Percentiles rank a stretch among this genome's conserved stretches.
Conservation (phyloP, 2,113 vertebrate species). For the Entelurus aequoreus region DNA sequence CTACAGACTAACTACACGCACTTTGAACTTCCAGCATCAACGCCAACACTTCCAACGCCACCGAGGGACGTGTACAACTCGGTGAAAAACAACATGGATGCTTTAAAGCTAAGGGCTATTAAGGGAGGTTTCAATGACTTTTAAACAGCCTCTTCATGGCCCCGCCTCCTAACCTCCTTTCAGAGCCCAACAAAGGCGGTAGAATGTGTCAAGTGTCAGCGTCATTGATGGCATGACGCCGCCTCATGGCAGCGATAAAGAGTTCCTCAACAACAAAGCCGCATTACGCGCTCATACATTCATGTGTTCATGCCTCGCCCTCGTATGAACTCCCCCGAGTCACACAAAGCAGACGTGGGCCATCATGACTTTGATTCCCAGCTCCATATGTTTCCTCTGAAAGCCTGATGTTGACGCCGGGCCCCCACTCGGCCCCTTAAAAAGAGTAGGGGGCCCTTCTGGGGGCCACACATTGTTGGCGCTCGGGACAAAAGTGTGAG, state of each 20-base stretch:
- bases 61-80: too few species aligned
- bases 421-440: conserved; percentile 60
- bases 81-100: too few species aligned
- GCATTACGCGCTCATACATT: conserved; percentile 89
- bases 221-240: conserved; percentile 76
- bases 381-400: conserved; percentile 82
- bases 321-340: conserved; percentile 86
- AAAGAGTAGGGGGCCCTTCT: conserved; percentile 59
- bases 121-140: conserved; percentile 50
- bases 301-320: conserved; percentile 85
- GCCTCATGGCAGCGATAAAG: conserved; percentile 75
- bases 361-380: conserved; percentile 84
- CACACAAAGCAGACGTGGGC: conserved; percentile 80
- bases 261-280: conserved; percentile 74
- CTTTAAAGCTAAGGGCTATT: not conserved
- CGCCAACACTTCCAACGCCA: too few species aligned
- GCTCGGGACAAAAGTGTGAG: conserved; percentile 67
- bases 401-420: conserved; percentile 63
- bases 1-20: too few species aligned
- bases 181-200: conserved; percentile 87
- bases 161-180: conserved; percentile 86
- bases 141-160: conserved; percentile 94
- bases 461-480: conserved; percentile 62
- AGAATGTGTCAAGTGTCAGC: conserved; percentile 99
- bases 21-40: too few species aligned